Evolutionary conservation across 2,113 vertebrate genomes (phyloP).

Genomic region (Chelonoidis abingdonii): DNA sequence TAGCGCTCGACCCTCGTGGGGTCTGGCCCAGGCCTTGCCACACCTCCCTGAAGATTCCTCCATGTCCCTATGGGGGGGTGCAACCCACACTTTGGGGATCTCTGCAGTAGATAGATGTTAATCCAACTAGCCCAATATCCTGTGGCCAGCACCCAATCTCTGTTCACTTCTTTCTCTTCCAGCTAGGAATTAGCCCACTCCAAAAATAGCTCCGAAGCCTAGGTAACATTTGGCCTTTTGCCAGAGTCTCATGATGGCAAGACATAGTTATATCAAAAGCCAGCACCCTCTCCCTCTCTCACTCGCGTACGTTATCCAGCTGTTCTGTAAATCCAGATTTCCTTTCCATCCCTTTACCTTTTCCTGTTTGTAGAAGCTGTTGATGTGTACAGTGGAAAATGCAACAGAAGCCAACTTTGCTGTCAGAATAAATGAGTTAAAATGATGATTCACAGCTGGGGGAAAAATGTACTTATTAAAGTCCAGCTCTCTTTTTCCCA

Average conservation of each 20-base stretch:
- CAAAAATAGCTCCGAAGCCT: background rate
- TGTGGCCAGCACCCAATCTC: background rate
- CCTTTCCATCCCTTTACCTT: background rate
- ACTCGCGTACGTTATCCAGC: background rate
- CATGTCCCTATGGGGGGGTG: too few relatives aligned
- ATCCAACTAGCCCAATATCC: background rate
- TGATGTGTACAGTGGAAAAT: background rate
- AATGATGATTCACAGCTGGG: background rate
- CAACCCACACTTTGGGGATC: too few relatives aligned
- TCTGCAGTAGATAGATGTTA: background rate
- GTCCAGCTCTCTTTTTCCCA: background rate
- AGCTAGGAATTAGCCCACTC: fast-evolving
- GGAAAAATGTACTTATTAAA: background rate
- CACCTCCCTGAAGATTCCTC: too few relatives aligned
- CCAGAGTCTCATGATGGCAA: background rate
- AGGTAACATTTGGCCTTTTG: background rate
- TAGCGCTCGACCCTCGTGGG: too few relatives aligned
- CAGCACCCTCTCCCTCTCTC: background rate
- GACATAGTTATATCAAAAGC: background rate
- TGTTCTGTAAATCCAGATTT: background rate
- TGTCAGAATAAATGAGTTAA: background rate
- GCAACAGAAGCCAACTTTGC: background rate
- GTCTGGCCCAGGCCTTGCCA: too few relatives aligned
- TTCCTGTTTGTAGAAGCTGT: background rate
- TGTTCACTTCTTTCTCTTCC: background rate